Percentiles rank a stretch among this genome's conserved stretches.
Conservation (phyloP, 2,113 vertebrate species). For the Ictalurus punctatus region DNA sequence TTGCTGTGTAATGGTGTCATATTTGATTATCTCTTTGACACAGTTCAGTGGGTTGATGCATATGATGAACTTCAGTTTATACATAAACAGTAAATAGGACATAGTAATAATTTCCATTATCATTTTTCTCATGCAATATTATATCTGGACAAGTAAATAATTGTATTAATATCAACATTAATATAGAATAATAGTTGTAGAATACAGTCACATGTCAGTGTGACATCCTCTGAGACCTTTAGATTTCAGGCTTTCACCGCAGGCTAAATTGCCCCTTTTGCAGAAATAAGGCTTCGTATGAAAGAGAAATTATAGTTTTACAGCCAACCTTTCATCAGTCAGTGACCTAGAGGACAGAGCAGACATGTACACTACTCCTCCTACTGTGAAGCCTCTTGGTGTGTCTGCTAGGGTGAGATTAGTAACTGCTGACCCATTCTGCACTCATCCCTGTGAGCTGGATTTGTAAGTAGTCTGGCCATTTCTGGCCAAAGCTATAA, state of each 20-base stretch:
- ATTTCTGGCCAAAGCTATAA: background rate
- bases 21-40: background rate
- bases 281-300: background rate
- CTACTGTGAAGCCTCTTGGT: background rate
- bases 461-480: slow-evolving; percentile 18
- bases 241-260: background rate
- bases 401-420: slow-evolving; percentile 9
- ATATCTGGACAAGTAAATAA: background rate
- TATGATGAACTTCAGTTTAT: background rate
- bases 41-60: background rate
- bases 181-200: slow-evolving; percentile 1
- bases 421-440: slow-evolving; percentile 15
- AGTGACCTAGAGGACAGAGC: background rate
- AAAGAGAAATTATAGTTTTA: slow-evolving; percentile 7
- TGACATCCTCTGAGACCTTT: background rate
- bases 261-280: background rate
- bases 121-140: background rate
- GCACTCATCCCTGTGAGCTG: background rate
- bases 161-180: background rate
- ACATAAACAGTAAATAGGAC: background rate
- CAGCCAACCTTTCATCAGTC: background rate
- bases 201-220: slow-evolving; percentile 13
- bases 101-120: background rate
- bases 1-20: background rate
- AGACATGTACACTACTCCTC: slow-evolving; percentile 4